Base-by-base conservation (phyloP, 2,113 vertebrate genomes). In the Calypte anna region DNA sequence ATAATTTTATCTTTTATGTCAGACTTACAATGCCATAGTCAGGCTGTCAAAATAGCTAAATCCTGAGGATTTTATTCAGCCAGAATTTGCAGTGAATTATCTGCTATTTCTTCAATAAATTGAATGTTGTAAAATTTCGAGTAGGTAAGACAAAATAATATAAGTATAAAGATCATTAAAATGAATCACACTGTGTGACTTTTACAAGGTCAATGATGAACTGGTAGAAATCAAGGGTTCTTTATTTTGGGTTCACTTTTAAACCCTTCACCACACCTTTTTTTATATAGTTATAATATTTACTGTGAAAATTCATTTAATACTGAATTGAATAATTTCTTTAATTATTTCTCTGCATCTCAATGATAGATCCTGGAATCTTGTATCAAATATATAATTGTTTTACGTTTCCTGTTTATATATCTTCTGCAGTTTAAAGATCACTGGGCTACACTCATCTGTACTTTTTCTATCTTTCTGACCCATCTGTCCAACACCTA, bases 1-100 rank as follows among this genome's bases (percentile, higher is more conserved):
- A 68, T 74, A 83, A 95, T 83, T 90, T 88, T 66, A 88, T 75
- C 46, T 90, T 95, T 88, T 88, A 46, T 86, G 50, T 86, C 57
- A 78, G 72, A 78, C 9, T 69, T 88, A 23, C 1, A 83, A 90
- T 86, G 38, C 57, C 6, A 20, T 22, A 88, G 67, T 61, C 33
- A 83, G 48, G 21, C 48, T 70, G 33, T 93, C 30, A 86, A 81
- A 91, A 81, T 63, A 68, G 15, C 57, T 81, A 74, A 93, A 40
- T 95, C 27, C 48, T 90, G 57, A 91, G 33, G 55, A 74, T 58
- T 92, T 82, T 90, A 77, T 86, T 86, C 38, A 2, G 7, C 21
- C 44, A 75, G 73, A 93, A 94, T 74, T 81, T 61, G 38, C 30
- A 57, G 30, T 70, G 38, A 78, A 68, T 74, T 82, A 2, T 74